phyloP scores from a whole-genome alignment of 2,888 invertebrate genomes.

The Spilosoma lubricipeda region DNA sequence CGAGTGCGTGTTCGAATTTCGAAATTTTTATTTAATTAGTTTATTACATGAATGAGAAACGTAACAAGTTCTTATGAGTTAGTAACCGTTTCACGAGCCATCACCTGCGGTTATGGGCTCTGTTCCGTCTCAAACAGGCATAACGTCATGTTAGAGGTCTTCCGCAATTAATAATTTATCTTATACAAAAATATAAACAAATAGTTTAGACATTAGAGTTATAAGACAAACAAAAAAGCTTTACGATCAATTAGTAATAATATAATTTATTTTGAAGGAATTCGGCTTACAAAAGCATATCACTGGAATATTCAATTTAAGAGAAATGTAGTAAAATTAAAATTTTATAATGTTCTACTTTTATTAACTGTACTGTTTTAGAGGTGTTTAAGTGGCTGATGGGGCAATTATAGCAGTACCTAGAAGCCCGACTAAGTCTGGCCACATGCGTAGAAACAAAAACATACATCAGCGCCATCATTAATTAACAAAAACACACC shows the following conservation, averaged over 20 bases:
- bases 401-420: too few relatives aligned
- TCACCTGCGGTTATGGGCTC: background rate
- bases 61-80: background rate
- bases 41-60: background rate
- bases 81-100: background rate
- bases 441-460: too few relatives aligned
- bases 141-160: background rate
- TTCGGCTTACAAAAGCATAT: too few relatives aligned
- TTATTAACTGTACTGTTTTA: too few relatives aligned
- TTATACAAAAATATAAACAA: background rate
- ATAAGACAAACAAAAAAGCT: background rate
- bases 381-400: too few relatives aligned
- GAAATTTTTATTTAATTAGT: conserved; percentile 41
- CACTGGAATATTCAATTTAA: too few relatives aligned
- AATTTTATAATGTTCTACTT: too few relatives aligned
- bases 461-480: background rate
- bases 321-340: too few relatives aligned
- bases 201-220: background rate
- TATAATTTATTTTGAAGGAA: too few relatives aligned
- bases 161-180: background rate
- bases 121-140: background rate
- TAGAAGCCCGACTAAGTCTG: too few relatives aligned
- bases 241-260: too few relatives aligned
- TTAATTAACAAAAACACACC: background rate
- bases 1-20: conserved; percentile 49